A percentile compares a stretch with the other conserved stretches of the same genome.
Evolutionary conservation across 2,888 invertebrate species (phyloP).

Genomic region (Acanthoscelides obtectus): DNA sequence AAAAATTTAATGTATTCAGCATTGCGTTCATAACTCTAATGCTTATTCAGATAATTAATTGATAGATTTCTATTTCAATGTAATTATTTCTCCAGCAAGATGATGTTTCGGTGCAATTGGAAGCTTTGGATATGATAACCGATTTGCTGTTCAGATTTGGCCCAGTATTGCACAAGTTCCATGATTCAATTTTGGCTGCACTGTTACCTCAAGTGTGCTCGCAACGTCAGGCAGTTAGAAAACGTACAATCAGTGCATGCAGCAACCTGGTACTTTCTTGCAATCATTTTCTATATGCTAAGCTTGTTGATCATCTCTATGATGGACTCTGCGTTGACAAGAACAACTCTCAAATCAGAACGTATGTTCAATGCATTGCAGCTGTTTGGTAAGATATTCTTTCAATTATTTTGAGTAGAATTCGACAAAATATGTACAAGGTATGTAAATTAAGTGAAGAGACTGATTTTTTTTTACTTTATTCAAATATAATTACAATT

Average conservation of each 20-base stretch:
- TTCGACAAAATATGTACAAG: no score
- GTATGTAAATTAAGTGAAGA: no score
- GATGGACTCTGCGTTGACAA: conserved; percentile 69
- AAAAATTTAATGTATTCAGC: no score
- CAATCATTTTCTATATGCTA: conserved; percentile 78
- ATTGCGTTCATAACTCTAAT: neutral
- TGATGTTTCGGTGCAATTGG: conserved; percentile 95
- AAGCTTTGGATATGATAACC: conserved; percentile 93
- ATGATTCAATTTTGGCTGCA: conserved; percentile 79
- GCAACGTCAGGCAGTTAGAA: conserved; percentile 89
- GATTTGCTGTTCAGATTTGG: conserved; percentile 94
- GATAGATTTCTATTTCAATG: conserved; percentile 3
- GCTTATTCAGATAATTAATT: conserved; percentile 10
- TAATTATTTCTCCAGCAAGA: conserved; percentile 63
- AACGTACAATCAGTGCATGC: conserved; percentile 87
- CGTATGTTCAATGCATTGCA: conserved; percentile 93
- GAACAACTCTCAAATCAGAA: conserved; percentile 60
- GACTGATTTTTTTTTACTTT: no score
- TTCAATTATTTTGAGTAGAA: no score
- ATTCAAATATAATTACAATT: no score
- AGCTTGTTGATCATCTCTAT: conserved; percentile 83
- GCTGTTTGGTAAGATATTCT: conserved; percentile 74
- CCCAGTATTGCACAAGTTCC: conserved; percentile 77
- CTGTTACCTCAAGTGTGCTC: conserved; percentile 89
- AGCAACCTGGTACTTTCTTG: conserved; percentile 91